Evolutionary conservation across 2,113 vertebrate genomes (phyloP).

Genomic region (Limanda limanda): DNA sequence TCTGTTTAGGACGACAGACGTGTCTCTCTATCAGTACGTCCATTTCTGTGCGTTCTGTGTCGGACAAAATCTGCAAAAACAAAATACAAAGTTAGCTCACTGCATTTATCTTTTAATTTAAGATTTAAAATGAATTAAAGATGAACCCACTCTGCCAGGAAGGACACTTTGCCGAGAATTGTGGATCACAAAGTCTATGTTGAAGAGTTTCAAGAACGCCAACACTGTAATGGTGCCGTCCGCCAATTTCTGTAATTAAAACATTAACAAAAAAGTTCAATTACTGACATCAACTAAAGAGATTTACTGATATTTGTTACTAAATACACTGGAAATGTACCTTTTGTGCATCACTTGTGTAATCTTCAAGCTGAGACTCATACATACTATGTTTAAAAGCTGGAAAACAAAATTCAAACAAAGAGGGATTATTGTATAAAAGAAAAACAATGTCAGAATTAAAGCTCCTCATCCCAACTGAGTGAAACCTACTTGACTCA

Average conservation of each 20-base stretch:
- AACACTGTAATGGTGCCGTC: constrained; percentile 87
- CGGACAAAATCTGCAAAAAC: constrained; percentile 76
- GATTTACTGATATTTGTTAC: neutral
- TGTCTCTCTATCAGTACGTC: constrained; percentile 86
- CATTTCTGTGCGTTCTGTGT: constrained; percentile 70
- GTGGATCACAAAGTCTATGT: constrained; percentile 89
- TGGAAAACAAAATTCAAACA: constrained; percentile 54
- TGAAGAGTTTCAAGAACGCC: constrained; percentile 92
- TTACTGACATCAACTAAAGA: neutral
- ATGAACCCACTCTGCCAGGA: constrained; percentile 83
- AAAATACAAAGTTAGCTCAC: neutral
- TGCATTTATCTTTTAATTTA: neutral
- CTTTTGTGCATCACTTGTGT: constrained; percentile 83
- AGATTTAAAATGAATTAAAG: neutral
- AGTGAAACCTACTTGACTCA: constrained; percentile 81
- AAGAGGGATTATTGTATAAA: neutral
- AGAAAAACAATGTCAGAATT: too few species aligned
- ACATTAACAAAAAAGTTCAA: neutral
- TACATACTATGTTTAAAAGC: constrained; percentile 86
- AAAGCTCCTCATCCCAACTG: neutral
- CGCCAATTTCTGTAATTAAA: constrained; percentile 86
- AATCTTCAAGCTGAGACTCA: constrained; percentile 88
- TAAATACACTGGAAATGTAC: constrained; percentile 62
- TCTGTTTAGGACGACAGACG: constrained; percentile 86
- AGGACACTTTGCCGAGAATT: constrained; percentile 89